Evolutionary conservation across 2,113 vertebrate genomes (phyloP).

Genomic region (Vireo altiloquus): DNA sequence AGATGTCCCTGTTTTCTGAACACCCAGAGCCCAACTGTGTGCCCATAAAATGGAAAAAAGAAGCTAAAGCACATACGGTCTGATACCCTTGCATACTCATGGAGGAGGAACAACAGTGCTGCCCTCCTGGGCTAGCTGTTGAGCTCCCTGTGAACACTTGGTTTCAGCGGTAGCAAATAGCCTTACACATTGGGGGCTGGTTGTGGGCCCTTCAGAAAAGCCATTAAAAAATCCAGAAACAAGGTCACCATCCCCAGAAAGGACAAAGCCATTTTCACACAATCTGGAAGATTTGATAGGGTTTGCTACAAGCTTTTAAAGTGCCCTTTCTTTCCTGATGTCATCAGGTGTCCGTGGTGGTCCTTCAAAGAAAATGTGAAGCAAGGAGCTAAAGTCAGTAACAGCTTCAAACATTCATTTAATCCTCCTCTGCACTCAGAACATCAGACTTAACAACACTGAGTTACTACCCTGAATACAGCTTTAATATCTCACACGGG

Average conservation of each 20-base stretch:
- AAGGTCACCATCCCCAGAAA: neutral
- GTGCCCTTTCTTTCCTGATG: neutral
- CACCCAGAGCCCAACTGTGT: accelerated
- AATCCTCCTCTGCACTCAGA: neutral
- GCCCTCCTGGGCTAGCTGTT: neutral
- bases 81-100: neutral
- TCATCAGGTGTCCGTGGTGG: neutral
- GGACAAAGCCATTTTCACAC: neutral
- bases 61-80: neutral
- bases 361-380: neutral
- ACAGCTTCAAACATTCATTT: neutral
- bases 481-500: neutral
- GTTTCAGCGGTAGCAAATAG: neutral
- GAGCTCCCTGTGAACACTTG: neutral
- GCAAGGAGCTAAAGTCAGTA: neutral
- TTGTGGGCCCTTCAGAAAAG: neutral
- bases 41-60: neutral
- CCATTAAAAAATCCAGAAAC: neutral
- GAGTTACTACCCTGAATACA: neutral
- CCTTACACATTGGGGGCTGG: neutral
- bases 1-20: neutral
- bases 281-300: neutral
- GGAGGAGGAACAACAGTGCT: neutral
- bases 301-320: neutral
- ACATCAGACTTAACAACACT: neutral